Percentiles rank a stretch among this genome's conserved stretches.
Evolutionary conservation across 2,113 vertebrate genomes (phyloP).

Genomic region (Noctilio leporinus): DNA sequence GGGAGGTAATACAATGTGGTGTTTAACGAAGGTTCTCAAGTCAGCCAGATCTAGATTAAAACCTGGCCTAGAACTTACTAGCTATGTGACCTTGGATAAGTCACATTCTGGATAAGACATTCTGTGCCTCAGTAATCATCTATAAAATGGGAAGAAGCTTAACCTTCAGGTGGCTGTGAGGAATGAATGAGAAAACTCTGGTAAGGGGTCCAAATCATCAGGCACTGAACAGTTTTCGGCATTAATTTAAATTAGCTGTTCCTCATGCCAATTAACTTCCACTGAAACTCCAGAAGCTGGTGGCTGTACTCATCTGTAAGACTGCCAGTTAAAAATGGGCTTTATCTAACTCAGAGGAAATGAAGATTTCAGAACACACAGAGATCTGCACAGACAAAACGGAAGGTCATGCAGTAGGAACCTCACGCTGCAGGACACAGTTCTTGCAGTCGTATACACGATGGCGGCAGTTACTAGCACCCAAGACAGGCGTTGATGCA

Average conservation of each 20-base stretch:
- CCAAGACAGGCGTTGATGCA: slow-evolving; percentile 6
- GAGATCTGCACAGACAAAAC: slow-evolving; percentile 38
- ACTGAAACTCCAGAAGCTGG: background rate
- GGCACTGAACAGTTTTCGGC: background rate
- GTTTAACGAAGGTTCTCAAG: background rate
- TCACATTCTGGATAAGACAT: background rate
- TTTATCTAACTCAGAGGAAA: background rate
- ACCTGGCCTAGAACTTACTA: background rate
- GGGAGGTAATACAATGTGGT: background rate
- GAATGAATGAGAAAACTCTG: background rate
- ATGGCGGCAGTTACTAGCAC: background rate
- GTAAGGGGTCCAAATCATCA: background rate
- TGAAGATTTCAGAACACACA: background rate
- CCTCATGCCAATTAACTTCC: background rate
- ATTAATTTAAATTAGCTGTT: background rate
- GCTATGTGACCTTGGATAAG: background rate
- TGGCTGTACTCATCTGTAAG: background rate
- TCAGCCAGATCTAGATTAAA: background rate
- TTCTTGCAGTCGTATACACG: slow-evolving; percentile 50
- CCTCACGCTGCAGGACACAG: slow-evolving; percentile 44
- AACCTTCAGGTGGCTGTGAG: background rate
- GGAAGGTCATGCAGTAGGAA: slow-evolving; percentile 27
- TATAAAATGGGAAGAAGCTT: background rate
- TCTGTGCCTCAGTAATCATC: background rate
- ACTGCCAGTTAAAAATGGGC: slow-evolving; percentile 32